Evolutionary conservation across 2,888 invertebrate species (phyloP), one percentile per base, ranked within the genome.

Genomic region (Drosophila engyochracea): DNA sequence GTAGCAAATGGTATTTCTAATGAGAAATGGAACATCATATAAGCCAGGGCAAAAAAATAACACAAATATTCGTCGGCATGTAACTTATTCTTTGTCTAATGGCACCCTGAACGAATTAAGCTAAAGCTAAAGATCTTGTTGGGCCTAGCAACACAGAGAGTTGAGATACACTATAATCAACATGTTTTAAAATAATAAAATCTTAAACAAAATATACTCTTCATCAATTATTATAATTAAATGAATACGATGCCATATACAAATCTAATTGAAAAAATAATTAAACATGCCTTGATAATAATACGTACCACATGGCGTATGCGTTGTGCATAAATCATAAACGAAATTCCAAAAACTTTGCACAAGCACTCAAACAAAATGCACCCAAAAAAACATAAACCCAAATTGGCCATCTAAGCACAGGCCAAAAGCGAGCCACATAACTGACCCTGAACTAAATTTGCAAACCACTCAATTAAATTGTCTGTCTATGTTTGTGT

Each of bases 391-490:
- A 60, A 14, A 67, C 57, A 54, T 49, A 51, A 37, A 39, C 66
- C 72, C 71, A 74, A 83, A 83, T 83, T 85, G 74, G 71, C 81
- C 69, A 49, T 72, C 78, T 82, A 78, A 88, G 74, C 73, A 79
- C 69, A 71, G 76, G 70, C 84, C 73, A 89, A 84, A 86, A 75
- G 57, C 76, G 37, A 82, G 66, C 74, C 74, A 65, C 87, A 79
- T 71, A 85, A 74, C 72, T 87, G 87, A 91, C 87, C 87, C 88
- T 87, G 87, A 91, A 91, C 87, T 87, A 85, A 89, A 91, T 87
- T 81, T 76, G 73, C 76, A 76, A 73, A 71, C 72, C 86, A 78
- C 72, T 73, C 82, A 79, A 89, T 76, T 84, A 72, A 70, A 74
- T 64, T 66, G 58, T 67, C 57, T 72, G 49, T 51, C 47, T 47